Conservation (phyloP, 1,140 invertebrate genomes). For the Eurosta solidaginis region DNA sequence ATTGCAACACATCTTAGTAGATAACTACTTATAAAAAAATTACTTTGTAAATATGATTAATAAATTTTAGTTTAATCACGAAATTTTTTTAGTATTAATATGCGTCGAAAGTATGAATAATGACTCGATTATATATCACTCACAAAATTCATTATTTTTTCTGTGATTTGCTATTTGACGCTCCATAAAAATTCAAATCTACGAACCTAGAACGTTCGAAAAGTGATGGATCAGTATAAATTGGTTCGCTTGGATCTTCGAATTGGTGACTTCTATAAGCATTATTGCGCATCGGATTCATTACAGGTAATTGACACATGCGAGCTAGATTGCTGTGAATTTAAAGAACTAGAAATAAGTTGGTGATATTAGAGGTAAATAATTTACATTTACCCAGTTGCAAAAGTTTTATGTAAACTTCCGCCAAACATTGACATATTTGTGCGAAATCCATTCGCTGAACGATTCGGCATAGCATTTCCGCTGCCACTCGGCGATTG, state of each 20-base stretch:
- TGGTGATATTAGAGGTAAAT: neutral
- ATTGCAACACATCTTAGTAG: too few relatives aligned
- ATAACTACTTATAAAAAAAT: neutral
- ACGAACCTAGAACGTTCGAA: conserved; percentile 77
- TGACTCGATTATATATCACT: neutral
- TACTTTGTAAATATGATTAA: neutral
- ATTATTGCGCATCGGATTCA: conserved; percentile 56
- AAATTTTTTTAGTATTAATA: neutral
- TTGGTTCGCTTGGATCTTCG: conserved; percentile 87
- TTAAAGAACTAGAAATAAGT: neutral
- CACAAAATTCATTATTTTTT: neutral
- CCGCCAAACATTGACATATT: conserved; percentile 65
- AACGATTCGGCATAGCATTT: conserved; percentile 52
- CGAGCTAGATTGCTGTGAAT: conserved; percentile 54
- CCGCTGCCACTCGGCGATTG: conserved; percentile 45
- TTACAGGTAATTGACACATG: conserved; percentile 59
- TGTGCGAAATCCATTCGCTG: conserved; percentile 53
- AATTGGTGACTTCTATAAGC: conserved; percentile 60
- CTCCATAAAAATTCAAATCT: conserved; percentile 11
- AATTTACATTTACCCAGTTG: conserved; percentile 61
- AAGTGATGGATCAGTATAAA: conserved; percentile 88
- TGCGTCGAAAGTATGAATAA: neutral
- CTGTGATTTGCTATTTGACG: neutral
- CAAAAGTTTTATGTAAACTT: conserved; percentile 67
- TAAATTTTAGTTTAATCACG: neutral